These are phyloP conservation scores for Stenotaenia linearis DNA, from an alignment of 2,888 invertebrate species.

Conservation along the genomic window DNA sequence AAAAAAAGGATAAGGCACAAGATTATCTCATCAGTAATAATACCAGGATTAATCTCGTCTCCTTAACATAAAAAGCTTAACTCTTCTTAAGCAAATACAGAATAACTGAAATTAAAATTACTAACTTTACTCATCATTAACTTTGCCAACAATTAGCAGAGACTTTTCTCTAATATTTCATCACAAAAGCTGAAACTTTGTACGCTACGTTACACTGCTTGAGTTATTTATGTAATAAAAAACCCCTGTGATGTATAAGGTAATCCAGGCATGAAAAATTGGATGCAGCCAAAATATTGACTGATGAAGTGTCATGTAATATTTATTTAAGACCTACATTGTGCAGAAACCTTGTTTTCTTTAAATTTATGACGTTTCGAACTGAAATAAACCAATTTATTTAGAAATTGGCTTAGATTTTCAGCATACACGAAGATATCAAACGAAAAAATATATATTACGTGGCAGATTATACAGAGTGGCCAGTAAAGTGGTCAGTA, in stretches of 20 bases:
- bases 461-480: conserved; percentile 6
- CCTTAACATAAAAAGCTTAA: background rate
- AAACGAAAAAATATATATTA: background rate
- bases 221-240: background rate
- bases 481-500: conserved; percentile 10
- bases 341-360: no score
- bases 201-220: background rate
- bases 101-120: background rate
- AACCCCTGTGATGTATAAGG: background rate
- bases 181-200: background rate
- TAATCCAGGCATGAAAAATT: conserved; percentile 8
- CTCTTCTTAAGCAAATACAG: background rate
- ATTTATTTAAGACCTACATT: no score
- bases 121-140: background rate
- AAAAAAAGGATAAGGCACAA: background rate
- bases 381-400: background rate
- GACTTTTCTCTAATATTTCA: background rate
- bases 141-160: background rate
- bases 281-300: conserved; percentile 6
- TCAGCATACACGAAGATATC: no score
- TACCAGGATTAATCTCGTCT: background rate
- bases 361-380: background rate
- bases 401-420: no score
- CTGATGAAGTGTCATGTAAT: conserved; percentile 11
- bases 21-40: background rate